phyloP scores from a whole-genome alignment of 2,113 vertebrate genomes.

The Micronisus gabar region DNA sequence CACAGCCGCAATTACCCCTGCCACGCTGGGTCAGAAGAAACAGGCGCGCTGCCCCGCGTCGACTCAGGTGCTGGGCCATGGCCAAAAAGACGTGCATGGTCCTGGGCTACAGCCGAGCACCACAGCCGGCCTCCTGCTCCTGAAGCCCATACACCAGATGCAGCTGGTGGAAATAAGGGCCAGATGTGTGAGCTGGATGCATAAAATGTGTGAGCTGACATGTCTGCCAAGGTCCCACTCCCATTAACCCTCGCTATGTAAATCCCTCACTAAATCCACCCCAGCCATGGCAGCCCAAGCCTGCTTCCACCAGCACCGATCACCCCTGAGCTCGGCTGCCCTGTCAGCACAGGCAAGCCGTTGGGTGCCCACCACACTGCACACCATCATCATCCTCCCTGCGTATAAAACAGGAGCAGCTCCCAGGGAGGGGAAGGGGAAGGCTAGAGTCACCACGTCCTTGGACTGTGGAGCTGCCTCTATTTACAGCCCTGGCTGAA shows the following conservation, averaged over 20 bases:
- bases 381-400: background rate
- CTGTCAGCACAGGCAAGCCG: rapidly evolving
- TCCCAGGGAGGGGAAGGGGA: background rate
- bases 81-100: background rate
- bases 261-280: background rate
- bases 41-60: rapidly evolving
- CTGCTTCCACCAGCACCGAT: rapidly evolving
- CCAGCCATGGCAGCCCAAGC: background rate
- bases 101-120: background rate
- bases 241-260: background rate
- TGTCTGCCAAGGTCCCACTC: background rate
- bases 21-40: rapidly evolving
- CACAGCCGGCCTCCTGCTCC: background rate
- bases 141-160: background rate
- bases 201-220: background rate
- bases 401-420: background rate
- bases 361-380: background rate
- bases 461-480: background rate
- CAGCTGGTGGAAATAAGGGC: background rate
- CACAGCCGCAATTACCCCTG: background rate
- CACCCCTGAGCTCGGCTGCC: background rate
- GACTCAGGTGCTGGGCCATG: background rate
- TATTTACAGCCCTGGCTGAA: background rate
- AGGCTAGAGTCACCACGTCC: rapidly evolving
- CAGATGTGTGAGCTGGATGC: background rate